Base-by-base conservation (phyloP, 2,888 invertebrate genomes). In the Chamaedrilus cognettii region DNA sequence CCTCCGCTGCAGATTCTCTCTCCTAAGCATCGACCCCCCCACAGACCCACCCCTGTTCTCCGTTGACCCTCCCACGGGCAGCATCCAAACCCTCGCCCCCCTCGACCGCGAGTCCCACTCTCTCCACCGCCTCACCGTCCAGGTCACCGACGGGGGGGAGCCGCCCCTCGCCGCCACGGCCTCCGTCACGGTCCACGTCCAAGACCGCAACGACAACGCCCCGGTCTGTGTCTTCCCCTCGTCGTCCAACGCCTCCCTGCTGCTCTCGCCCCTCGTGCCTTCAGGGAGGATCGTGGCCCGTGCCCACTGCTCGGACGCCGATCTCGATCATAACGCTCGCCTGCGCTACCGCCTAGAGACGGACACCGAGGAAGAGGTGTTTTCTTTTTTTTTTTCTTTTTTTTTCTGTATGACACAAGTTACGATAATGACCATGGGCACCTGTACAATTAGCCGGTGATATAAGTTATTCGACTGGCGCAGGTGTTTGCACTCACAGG, bases 61-160 rank as follows among this genome's bases (percentile, higher is more conserved):
- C 23, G 60, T 71, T n/a, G 51, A 79, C 60, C 59, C 68, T 5
- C 69, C 65, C 4, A 70, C 76, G 2, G 81, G 81, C 0, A 70
- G 75, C 52, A 67, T 81, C 3, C 70, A 72, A n/a, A 74, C 78
- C 7, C 70, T 61, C n/a, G 50, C 60, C 11, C 31, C 57, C 0
- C 50, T 68, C n/a, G 68, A 68, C 30, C 65, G 68, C 11, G 68
- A 68, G 57, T n/a, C 19, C 5, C 63, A 66, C 31, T 26, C 64
- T 23, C 42, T 55, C 19, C 64, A 72, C 59, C n/a, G 34, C 11
- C 32, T 72, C 23, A 51, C 33, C 33, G 65, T 71, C 60, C 33
- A 52, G 19, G 72, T 51, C 51, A 34, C 32, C 28, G 66, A 70
- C 59, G 19, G 32, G 28, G 55, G 64, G 11, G 55, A 34, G 15